Evolutionary conservation across 2,888 invertebrate genomes (phyloP).

Genomic region (Antheraea yamamai): DNA sequence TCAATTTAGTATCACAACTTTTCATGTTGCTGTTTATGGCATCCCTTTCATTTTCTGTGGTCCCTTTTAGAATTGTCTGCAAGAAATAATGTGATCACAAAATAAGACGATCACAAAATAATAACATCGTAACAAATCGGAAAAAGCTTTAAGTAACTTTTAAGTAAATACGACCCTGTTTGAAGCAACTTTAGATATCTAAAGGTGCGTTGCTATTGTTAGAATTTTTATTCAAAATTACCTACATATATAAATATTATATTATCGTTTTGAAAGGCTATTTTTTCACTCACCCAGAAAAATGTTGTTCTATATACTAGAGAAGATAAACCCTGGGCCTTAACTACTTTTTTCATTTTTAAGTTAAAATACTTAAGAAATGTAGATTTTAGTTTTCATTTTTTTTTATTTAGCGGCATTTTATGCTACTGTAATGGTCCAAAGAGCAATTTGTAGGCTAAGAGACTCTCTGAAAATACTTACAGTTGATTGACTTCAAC

Average conservation of each 20-base stretch:
- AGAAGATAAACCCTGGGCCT: too few species aligned
- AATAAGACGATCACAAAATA: not conserved
- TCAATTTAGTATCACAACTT: too few species aligned
- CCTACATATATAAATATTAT: not conserved
- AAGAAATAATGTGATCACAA: not conserved
- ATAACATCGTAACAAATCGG: not conserved
- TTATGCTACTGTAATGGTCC: too few species aligned
- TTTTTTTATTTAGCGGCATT: too few species aligned
- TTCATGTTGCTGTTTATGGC: not conserved
- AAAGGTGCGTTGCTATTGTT: not conserved
- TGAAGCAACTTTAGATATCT: not conserved
- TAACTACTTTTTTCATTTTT: too few species aligned
- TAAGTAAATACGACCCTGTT: not conserved
- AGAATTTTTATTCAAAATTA: not conserved
- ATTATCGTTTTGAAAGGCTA: not conserved
- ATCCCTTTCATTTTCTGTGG: not conserved
- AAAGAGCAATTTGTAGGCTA: too few species aligned
- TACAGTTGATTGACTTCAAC: too few species aligned
- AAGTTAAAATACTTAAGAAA: too few species aligned
- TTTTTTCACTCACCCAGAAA: too few species aligned
- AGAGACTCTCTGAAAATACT: too few species aligned
- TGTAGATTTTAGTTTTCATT: too few species aligned
- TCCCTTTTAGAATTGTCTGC: not conserved
- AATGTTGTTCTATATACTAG: too few species aligned
- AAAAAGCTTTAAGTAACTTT: not conserved